phyloP scores from a whole-genome alignment of 2,888 invertebrate genomes.

The Hoplodrina blanda region DNA sequence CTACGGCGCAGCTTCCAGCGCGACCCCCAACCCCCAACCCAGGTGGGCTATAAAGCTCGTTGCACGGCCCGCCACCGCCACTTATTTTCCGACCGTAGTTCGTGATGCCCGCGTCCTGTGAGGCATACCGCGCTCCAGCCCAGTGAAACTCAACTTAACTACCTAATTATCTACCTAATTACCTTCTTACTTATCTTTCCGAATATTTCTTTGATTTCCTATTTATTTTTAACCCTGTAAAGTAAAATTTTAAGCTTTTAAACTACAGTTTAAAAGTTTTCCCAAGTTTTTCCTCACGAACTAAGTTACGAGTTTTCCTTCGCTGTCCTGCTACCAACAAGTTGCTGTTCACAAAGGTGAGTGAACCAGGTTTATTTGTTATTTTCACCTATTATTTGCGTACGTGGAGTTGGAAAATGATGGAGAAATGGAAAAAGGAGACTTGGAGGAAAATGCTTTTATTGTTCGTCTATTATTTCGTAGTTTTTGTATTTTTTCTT shows the following conservation, averaged over 20 bases:
- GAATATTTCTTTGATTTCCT: not conserved
- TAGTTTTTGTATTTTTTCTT: not conserved
- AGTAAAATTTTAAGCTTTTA: not conserved
- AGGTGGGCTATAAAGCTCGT: slow-evolving; percentile 58
- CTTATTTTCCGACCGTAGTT: slow-evolving; percentile 4
- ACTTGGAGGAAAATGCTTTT: not conserved
- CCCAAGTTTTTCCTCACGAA: slow-evolving; percentile 22
- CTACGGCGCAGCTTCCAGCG: slow-evolving; percentile 70
- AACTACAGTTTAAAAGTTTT: slow-evolving; percentile 15
- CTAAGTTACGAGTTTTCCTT: slow-evolving; percentile 16
- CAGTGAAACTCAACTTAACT: not conserved
- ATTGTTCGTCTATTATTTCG: not conserved
- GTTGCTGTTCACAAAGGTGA: slow-evolving; percentile 27
- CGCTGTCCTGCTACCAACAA: not conserved
- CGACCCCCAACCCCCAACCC: slow-evolving; percentile 55
- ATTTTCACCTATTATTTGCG: slow-evolving; percentile 4
- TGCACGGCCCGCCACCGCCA: slow-evolving; percentile 20
- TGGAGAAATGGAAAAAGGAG: not conserved
- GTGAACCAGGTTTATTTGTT: slow-evolving; percentile 18
- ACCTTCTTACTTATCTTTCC: not conserved
- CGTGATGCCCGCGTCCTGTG: too few relatives aligned
- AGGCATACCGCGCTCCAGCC: too few relatives aligned
- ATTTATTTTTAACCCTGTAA: not conserved
- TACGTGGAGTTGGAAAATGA: not conserved
- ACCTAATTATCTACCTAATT: too few relatives aligned